These are phyloP conservation scores for Cordylochernes scorpioides DNA, from an alignment of 2,888 invertebrate species.

Conservation along the genomic window DNA sequence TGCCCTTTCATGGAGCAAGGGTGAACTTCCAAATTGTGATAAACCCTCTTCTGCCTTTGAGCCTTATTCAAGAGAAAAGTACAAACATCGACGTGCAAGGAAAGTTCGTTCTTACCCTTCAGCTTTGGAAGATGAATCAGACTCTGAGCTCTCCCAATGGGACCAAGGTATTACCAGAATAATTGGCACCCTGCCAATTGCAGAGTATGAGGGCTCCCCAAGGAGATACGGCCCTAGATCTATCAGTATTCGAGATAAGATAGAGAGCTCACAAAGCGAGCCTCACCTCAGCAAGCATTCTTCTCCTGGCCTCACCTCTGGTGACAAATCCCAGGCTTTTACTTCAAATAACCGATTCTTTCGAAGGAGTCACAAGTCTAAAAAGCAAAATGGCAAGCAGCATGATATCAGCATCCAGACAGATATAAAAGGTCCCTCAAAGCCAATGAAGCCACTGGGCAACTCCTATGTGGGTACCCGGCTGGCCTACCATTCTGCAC, in stretches of 20 bases:
- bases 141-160: background rate
- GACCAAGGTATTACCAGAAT: constrained; percentile 20
- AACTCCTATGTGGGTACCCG: constrained; percentile 50
- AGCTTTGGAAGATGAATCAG: background rate
- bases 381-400: too few relatives aligned
- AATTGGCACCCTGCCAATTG: constrained; percentile 62
- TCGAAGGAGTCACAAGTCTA: too few relatives aligned
- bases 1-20: too few relatives aligned
- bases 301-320: too few relatives aligned
- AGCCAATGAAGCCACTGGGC: constrained; percentile 55
- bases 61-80: constrained; percentile 3
- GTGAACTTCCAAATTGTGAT: constrained; percentile 10
- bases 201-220: constrained; percentile 73
- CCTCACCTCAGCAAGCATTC: too few relatives aligned
- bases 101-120: constrained; percentile 7
- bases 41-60: constrained; percentile 5
- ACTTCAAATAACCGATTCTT: too few relatives aligned
- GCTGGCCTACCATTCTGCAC: too few relatives aligned
- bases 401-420: too few relatives aligned
- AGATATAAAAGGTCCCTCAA: constrained; percentile 75
- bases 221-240: constrained; percentile 55
- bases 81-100: constrained; percentile 7
- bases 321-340: too few relatives aligned
- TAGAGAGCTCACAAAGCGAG: too few relatives aligned
- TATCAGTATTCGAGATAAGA: too few relatives aligned